Base-by-base conservation (phyloP, 2,113 vertebrate genomes). In the Tyrannus savana region DNA sequence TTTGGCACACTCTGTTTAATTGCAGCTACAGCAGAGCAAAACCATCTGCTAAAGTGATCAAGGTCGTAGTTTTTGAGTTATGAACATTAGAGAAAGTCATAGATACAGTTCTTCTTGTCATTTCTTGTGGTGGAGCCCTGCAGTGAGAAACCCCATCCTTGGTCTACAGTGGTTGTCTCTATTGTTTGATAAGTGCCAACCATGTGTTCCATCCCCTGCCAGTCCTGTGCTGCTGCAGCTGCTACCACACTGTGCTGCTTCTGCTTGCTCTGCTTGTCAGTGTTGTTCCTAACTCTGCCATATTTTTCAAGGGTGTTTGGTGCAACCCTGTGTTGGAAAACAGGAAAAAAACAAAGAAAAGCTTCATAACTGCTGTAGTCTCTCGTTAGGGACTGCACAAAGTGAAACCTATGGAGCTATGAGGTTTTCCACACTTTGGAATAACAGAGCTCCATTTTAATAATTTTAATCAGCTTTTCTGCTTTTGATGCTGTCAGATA, bases 11-110 rank as follows among this genome's bases (percentile, higher is more conserved):
- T 96, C 96, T 87, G 88, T 90, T 92, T 96, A 96, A 96, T 95
- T 96, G 95, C 96, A 93, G 6, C 93, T 92, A 82, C 93, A 96
- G 96, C 96, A 90, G 95, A 89, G 95, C 92, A 93, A 90, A 96
- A 73, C 96, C 95, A 97, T 96, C 96, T 97, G 95, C 90, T 96
- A 46, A 95, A 97, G 90, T 31, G 95, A 96, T 96, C 96, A 96
- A 96, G 90, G 91, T 96, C 42, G 21, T 76, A 30, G 83, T 79
- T 93, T 96, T 87, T 96, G 96, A 97, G 95, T 92, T 92, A 97
- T 96, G 96, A 94, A 90, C 22, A 90, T 94, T 96, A 84, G 79
- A 58, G 83, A 46, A 94, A 96, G 76, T 89, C 96, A 90, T 15
- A 16, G 92, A 76, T 39, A 7, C 84, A 64, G 92, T 94, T 86